Base-by-base conservation (phyloP, 53 echinoderm and acorn worm species). In the Stichopus horrens region DNA sequence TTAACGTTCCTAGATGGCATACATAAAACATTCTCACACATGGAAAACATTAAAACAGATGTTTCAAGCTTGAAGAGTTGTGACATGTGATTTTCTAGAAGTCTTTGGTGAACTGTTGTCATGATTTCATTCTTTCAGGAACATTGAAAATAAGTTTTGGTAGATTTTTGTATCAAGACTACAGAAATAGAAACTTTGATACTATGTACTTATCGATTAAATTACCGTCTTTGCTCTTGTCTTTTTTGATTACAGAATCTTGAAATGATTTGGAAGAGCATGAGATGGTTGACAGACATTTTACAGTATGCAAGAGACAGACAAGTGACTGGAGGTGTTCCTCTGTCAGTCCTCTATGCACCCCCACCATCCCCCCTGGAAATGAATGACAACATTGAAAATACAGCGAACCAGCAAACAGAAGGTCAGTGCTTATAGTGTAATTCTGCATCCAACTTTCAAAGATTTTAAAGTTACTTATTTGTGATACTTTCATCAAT, bases 251-350 rank as follows among this genome's bases (percentile, higher is more conserved):
- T 55, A 7, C 88, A 98, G 98, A 93, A 91, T 8, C 85, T 98
- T 52, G 98, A 98, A 73, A 90, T 92, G 88, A 96, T 96, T n/a
- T 98, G 98, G 98, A 98, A 93, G 71, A 96, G 96, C 7, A 98
- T 96, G 94, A 78, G 96, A 16, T 98, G 98, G 98, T 92, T 98
- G 75, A 98, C 94, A 93, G 98, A 98, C 76, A 92, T 94, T 11
- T 87, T 98, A 18, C 98, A 98, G 90, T 98, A 98, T 88, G 98
- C 98, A 77, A 88, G 98, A 56, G 96, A 98, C 89, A 98, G 95
- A 82, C 98, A 98, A 81, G 91, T 98, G 8, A 90, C 94, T 89
- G 98, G 98, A 9, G 98, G 98, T 18, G 98, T 95, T 71, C 98
- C 98, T 88, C 93, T 98, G 87, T 98, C 98, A 0, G 95, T 95